These are phyloP conservation scores for Euzetes globulus DNA, from an alignment of 2,888 invertebrate genomes.

Conservation along the genomic window DNA sequence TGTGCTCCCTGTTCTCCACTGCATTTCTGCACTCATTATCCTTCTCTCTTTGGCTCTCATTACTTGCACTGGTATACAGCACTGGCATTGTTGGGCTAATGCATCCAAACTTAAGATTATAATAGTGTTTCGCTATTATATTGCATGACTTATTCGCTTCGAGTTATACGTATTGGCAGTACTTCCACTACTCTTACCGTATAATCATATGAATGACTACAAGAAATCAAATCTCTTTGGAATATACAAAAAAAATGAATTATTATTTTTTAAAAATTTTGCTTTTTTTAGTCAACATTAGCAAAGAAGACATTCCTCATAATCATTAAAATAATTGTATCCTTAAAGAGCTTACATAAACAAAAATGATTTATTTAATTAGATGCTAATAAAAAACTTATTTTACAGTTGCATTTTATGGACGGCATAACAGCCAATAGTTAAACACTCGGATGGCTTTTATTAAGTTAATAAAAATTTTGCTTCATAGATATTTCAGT, in stretches of 20 bases:
- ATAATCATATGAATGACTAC: constrained; percentile 21
- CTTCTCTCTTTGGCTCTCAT: constrained; percentile 17
- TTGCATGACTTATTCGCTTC: constrained; percentile 24
- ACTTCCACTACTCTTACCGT: background rate
- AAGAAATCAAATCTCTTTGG: constrained; percentile 17
- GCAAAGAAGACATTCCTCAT: background rate
- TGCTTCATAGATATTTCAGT: background rate
- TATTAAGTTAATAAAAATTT: constrained; percentile 10
- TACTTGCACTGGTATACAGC: background rate
- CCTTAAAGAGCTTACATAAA: background rate
- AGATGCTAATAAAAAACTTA: background rate
- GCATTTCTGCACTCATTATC: constrained; percentile 6
- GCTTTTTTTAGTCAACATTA: background rate
- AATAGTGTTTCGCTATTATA: constrained; percentile 20
- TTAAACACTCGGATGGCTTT: background rate
- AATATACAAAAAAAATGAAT: constrained; percentile 12
- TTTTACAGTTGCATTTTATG: background rate
- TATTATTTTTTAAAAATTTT: constrained; percentile 2
- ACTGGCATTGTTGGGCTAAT: constrained; percentile 20
- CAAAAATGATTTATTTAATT: constrained; percentile 11
- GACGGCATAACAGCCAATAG: background rate
- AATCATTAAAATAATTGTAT: constrained; percentile 1
- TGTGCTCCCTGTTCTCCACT: no score
- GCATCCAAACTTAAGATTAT: constrained; percentile 24
- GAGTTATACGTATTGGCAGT: constrained; percentile 13